These are phyloP conservation scores for Esox niger DNA, from an alignment of 2,113 vertebrate genomes.

Conservation along the genomic window DNA sequence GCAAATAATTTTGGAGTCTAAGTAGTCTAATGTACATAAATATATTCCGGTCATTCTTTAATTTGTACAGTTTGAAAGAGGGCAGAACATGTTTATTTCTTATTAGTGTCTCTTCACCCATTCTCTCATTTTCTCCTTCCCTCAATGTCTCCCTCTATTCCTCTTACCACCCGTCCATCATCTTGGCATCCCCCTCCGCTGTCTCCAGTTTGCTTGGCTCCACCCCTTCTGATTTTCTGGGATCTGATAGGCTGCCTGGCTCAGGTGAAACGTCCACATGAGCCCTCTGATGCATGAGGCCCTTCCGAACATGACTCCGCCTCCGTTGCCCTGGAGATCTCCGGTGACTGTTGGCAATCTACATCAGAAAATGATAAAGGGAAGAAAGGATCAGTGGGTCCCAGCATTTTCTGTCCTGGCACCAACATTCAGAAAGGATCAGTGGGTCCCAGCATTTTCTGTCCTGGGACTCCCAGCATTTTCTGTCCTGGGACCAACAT, in stretches of 20 bases:
- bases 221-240: constrained; percentile 8
- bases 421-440: no score
- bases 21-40: constrained; percentile 28
- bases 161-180: background rate
- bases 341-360: constrained; percentile 57
- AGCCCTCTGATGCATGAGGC: constrained; percentile 63
- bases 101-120: constrained; percentile 12
- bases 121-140: background rate
- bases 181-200: no score
- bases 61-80: background rate
- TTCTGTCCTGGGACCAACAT: no score
- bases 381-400: no score
- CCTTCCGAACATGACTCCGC: constrained; percentile 55
- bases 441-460: no score
- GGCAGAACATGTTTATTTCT: constrained; percentile 12
- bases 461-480: no score
- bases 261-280: constrained; percentile 74
- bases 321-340: constrained; percentile 64
- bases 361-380: constrained; percentile 1
- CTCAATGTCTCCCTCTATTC: background rate
- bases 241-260: constrained; percentile 43
- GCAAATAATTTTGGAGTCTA: background rate
- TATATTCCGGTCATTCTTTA: constrained; percentile 39
- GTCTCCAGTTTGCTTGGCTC: background rate
- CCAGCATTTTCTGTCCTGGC: no score